phyloP scores from a whole-genome alignment of 1,140 invertebrate genomes.

The Phymorhynchus buccinoides region DNA sequence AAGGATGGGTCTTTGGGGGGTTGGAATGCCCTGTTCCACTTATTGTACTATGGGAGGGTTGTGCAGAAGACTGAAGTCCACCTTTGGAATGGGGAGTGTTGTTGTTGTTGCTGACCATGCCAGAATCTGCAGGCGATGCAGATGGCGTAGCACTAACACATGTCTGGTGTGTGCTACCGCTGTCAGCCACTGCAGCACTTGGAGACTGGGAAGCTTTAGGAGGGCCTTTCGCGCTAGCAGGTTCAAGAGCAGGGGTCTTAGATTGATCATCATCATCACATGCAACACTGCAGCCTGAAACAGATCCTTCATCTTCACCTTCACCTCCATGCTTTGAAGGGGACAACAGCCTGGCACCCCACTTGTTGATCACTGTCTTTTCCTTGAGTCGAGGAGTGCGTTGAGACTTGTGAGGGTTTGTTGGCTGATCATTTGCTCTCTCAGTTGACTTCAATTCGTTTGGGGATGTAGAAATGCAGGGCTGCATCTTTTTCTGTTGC shows the following conservation, averaged over 20 bases:
- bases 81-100: too few species aligned
- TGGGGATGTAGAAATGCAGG: not conserved
- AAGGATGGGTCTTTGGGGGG: not conserved
- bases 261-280: not conserved
- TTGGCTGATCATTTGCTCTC: not conserved
- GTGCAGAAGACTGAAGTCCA: not conserved
- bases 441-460: not conserved
- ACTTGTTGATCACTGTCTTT: not conserved
- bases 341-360: not conserved
- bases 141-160: too few species aligned
- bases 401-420: not conserved
- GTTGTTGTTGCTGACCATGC: not conserved
- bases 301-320: too few species aligned
- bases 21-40: too few species aligned
- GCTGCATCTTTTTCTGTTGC: not conserved
- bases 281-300: not conserved
- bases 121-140: not conserved
- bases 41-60: not conserved
- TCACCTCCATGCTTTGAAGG: not conserved
- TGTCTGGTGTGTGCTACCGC: not conserved
- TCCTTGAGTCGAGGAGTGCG: not conserved
- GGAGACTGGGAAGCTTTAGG: not conserved
- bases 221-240: too few species aligned
- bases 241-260: not conserved
- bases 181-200: not conserved